These are phyloP conservation scores for Ethmia dodecea DNA, from an alignment of 2,888 invertebrate genomes.

Conservation along the genomic window DNA sequence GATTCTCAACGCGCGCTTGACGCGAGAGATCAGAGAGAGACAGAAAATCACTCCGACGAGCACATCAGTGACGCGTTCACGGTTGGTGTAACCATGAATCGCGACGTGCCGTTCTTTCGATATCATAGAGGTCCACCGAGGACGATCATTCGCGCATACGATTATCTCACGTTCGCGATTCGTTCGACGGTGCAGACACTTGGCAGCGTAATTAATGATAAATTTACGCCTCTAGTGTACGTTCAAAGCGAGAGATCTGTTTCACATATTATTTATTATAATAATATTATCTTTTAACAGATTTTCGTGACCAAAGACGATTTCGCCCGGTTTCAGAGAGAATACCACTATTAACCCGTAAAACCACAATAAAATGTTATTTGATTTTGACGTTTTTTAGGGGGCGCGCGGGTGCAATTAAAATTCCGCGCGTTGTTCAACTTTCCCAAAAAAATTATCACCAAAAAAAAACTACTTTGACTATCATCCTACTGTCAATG, in stretches of 20 bases:
- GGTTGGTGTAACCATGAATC: neutral
- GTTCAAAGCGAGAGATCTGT: conserved; percentile 2
- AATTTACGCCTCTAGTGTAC: neutral
- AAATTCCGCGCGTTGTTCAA: too few relatives aligned
- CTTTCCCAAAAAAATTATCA: too few relatives aligned
- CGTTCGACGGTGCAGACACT: neutral
- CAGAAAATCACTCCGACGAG: conserved; percentile 2
- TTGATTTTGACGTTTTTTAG: too few relatives aligned
- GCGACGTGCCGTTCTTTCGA: conserved; percentile 1
- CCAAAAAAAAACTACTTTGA: too few relatives aligned
- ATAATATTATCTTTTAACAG: conserved; percentile 2
- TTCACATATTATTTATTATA: conserved; percentile 2
- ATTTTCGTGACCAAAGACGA: conserved; percentile 2
- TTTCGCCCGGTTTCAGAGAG: conserved; percentile 5
- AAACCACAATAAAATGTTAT: too few relatives aligned
- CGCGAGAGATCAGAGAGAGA: conserved; percentile 26
- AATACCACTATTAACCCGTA: conserved; percentile 1
- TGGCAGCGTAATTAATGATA: neutral
- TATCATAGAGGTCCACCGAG: neutral
- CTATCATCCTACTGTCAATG: too few relatives aligned
- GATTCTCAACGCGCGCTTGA: conserved; percentile 46
- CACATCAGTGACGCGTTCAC: conserved; percentile 1
- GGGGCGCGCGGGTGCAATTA: too few relatives aligned
- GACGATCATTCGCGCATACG: conserved; percentile 1
- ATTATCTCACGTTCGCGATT: neutral